phyloP scores from a whole-genome alignment of 2,797 vertebrate genomes.

The Catamblyrhynchus diadema region DNA sequence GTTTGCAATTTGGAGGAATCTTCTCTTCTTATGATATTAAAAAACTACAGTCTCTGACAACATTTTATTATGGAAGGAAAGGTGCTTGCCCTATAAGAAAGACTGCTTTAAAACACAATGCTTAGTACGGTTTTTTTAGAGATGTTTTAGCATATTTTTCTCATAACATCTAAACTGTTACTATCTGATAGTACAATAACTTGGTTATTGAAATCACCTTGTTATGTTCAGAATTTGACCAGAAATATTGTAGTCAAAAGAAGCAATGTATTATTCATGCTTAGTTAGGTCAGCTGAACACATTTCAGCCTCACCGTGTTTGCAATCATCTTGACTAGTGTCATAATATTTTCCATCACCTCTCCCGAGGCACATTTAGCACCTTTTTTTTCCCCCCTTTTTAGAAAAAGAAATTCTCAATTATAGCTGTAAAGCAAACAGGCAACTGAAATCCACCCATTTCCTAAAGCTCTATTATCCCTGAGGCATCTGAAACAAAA shows the following conservation, averaged over 20 bases:
- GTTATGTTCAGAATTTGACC: slow-evolving; percentile 49
- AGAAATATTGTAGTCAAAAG: slow-evolving; percentile 49
- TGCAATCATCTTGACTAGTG: slow-evolving; percentile 71
- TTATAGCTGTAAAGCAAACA: slow-evolving; percentile 59
- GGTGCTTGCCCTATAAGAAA: slow-evolving; percentile 16
- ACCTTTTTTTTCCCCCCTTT: slow-evolving; percentile 54
- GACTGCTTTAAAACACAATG: neutral
- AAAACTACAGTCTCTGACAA: slow-evolving; percentile 46
- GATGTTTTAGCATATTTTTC: slow-evolving; percentile 2
- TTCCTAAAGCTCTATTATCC: slow-evolving; percentile 52
- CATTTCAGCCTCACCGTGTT: slow-evolving; percentile 55
- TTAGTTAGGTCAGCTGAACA: slow-evolving; percentile 51
- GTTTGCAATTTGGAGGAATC: slow-evolving; percentile 53
- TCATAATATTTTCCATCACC: slow-evolving; percentile 75
- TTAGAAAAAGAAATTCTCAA: slow-evolving; percentile 59
- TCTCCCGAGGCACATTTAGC: slow-evolving; percentile 65
- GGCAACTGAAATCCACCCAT: slow-evolving; percentile 45
- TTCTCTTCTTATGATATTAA: slow-evolving; percentile 45
- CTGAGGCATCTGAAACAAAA: slow-evolving; percentile 50
- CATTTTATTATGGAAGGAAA: slow-evolving; percentile 29
- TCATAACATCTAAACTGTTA: neutral
- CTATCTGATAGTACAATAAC: neutral
- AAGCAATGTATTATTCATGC: slow-evolving; percentile 38
- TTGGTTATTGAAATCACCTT: slow-evolving; percentile 39
- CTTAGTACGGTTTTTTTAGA: neutral